Evolutionary conservation across 2,113 vertebrate genomes (phyloP).

Genomic region (Syrrhaptes paradoxus): DNA sequence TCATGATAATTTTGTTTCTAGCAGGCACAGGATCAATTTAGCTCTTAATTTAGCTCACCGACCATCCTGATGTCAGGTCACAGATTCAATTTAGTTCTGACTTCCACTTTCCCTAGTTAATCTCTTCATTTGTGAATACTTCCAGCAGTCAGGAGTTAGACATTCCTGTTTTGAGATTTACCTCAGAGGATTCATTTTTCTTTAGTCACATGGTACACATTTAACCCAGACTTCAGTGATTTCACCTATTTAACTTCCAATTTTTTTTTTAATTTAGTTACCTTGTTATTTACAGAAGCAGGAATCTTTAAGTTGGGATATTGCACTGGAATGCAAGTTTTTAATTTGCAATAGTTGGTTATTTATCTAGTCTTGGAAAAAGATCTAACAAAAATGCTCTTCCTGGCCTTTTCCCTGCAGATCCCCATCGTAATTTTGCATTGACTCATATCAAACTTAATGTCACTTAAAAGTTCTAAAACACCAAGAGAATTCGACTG

Average conservation of each 20-base stretch:
- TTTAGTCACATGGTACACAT: background rate
- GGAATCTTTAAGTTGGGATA: background rate
- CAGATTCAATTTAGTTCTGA: constrained; percentile 29
- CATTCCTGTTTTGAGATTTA: background rate
- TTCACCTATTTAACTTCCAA: background rate
- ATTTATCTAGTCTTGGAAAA: background rate
- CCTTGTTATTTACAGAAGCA: background rate
- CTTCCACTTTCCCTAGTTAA: constrained; percentile 22
- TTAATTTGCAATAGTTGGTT: background rate
- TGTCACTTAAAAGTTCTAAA: background rate
- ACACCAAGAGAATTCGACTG: background rate
- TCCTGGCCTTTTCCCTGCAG: background rate
- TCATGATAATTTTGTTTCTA: background rate
- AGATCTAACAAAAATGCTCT: background rate
- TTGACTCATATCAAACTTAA: background rate
- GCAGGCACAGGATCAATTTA: background rate
- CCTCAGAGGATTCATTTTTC: background rate
- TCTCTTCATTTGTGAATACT: constrained; percentile 14
- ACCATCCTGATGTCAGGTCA: constrained; percentile 18
- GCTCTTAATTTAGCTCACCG: constrained; percentile 11
- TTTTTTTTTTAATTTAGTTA: background rate
- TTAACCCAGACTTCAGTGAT: background rate
- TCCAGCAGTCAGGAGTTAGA: background rate
- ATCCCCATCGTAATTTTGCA: background rate
- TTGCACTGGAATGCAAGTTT: background rate